These are phyloP conservation scores for Thalassophryne amazonica DNA, from an alignment of 2,797 vertebrate genomes.

Conservation along the genomic window DNA sequence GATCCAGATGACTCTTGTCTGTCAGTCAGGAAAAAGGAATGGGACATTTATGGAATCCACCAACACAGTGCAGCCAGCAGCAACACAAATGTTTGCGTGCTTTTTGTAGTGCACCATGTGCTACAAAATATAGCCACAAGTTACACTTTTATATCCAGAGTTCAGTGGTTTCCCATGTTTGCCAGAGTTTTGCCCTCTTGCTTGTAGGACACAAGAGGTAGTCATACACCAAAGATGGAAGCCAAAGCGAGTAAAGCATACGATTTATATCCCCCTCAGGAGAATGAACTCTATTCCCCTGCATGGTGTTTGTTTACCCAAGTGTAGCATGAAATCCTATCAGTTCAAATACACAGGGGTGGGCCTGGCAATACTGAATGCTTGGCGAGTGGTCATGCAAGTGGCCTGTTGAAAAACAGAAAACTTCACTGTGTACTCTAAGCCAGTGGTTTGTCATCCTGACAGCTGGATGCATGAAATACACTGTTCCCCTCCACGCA, in stretches of 20 bases:
- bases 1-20: slow-evolving; percentile 53
- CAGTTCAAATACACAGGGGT: slow-evolving; percentile 28
- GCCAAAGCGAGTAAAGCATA: slow-evolving; percentile 12
- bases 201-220: slow-evolving; percentile 4
- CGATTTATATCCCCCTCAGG: slow-evolving; percentile 38
- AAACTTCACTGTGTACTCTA: slow-evolving; percentile 10
- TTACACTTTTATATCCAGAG: slow-evolving; percentile 2
- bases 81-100: slow-evolving; percentile 2
- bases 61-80: slow-evolving; percentile 29
- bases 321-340: slow-evolving; percentile 55
- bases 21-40: slow-evolving; percentile 34
- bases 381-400: slow-evolving; percentile 31
- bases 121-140: slow-evolving; percentile 3
- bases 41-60: slow-evolving; percentile 44
- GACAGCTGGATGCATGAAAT: slow-evolving; percentile 41
- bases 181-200: background rate
- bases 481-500: slow-evolving; percentile 24
- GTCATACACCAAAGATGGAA: slow-evolving; percentile 14
- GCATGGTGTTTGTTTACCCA: slow-evolving; percentile 53
- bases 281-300: slow-evolving; percentile 40
- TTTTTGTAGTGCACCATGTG: background rate
- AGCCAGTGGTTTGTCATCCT: slow-evolving; percentile 31
- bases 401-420: slow-evolving; percentile 44
- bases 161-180: slow-evolving; percentile 3
- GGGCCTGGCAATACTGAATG: slow-evolving; percentile 14